Percentiles rank a stretch among this genome's conserved stretches.
These are phyloP conservation scores for Hylaeus anthracinus DNA, from an alignment of 1,140 invertebrate species.

Conservation along the genomic window DNA sequence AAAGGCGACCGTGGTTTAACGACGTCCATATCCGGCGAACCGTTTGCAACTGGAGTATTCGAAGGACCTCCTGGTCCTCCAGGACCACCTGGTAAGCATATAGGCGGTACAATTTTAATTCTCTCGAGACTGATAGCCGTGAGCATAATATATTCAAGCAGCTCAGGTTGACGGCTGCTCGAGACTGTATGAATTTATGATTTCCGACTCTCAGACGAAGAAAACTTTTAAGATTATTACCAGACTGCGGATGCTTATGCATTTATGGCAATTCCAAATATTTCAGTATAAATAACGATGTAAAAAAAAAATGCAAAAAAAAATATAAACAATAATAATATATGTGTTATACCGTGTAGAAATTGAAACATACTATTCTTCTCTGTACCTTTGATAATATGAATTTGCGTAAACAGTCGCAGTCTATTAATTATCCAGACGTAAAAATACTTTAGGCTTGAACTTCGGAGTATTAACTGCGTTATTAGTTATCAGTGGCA, in stretches of 20 bases:
- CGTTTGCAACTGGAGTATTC: conserved; percentile 94
- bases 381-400: no score
- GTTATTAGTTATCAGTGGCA: no score
- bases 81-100: conserved; percentile 90
- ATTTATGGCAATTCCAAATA: no score
- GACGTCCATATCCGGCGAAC: conserved; percentile 93
- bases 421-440: no score
- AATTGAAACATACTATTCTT: no score
- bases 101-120: conserved; percentile 51
- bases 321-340: no score
- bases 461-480: no score
- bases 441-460: no score
- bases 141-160: conserved; percentile 1
- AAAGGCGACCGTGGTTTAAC: conserved; percentile 95
- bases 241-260: not conserved
- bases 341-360: no score
- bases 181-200: not conserved
- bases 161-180: not conserved
- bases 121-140: conserved; percentile 5
- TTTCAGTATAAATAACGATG: no score
- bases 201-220: not conserved
- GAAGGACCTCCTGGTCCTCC: conserved; percentile 96
- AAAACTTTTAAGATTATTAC: not conserved
- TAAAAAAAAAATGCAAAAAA: no score
- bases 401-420: no score